Evolutionary conservation across 1,140 invertebrate species (phyloP).

Genomic region (Leptoteleia sp.): DNA sequence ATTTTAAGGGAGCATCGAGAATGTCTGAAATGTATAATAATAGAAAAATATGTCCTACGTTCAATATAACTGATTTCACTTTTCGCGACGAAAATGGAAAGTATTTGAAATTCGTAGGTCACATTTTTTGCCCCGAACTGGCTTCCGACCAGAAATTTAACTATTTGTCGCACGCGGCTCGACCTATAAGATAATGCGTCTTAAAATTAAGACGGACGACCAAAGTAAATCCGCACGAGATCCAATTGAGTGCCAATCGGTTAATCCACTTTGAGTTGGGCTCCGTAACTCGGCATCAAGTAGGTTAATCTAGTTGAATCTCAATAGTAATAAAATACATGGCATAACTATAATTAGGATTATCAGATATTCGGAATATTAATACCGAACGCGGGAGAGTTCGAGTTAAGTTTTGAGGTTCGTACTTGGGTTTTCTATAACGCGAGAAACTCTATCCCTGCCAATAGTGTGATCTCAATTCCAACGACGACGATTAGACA

Average conservation of each 20-base stretch:
- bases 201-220: slow-evolving; percentile 39
- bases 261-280: slow-evolving; percentile 53
- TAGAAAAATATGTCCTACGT: no score
- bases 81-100: no score
- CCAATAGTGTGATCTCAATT: no score
- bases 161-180: slow-evolving; percentile 4
- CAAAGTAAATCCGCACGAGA: slow-evolving; percentile 31
- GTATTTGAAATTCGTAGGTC: no score
- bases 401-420: slow-evolving; percentile 20
- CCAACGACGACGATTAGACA: no score
- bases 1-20: no score
- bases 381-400: slow-evolving; percentile 18
- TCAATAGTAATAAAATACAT: slow-evolving; percentile 59
- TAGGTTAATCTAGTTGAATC: slow-evolving; percentile 62
- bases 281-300: slow-evolving; percentile 49
- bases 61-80: no score
- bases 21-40: no score
- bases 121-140: no score
- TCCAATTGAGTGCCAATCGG: slow-evolving; percentile 44
- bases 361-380: slow-evolving; percentile 52
- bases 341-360: slow-evolving; percentile 51
- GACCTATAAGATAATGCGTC: slow-evolving; percentile 23
- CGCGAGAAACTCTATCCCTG: no score
- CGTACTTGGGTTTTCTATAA: no score
- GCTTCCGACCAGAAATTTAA: no score